A percentile compares a stretch with the other conserved stretches of the same genome.
Conservation (phyloP, 2,113 vertebrate genomes). For the Stigmatopora argus region DNA sequence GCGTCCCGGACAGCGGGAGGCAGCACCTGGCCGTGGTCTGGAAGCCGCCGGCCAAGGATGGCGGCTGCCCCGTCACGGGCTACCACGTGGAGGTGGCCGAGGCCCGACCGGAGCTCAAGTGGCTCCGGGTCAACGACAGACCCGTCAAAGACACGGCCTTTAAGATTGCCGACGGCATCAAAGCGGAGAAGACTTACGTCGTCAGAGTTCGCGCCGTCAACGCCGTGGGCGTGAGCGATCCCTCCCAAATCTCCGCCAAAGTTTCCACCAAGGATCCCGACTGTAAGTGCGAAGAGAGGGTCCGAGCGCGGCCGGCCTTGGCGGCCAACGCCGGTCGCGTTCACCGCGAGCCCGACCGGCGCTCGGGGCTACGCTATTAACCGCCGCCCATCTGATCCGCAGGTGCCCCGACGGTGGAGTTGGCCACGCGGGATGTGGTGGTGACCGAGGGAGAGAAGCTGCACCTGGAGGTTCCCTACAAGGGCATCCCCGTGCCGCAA, state of each 20-base stretch:
- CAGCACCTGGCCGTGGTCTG: slow-evolving; percentile 89
- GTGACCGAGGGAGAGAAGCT: slow-evolving; percentile 92
- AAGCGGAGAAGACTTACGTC: slow-evolving; percentile 93
- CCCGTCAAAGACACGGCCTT: slow-evolving; percentile 90
- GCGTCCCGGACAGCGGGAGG: slow-evolving; percentile 84
- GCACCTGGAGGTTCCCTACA: slow-evolving; percentile 83
- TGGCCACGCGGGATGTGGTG: slow-evolving; percentile 82
- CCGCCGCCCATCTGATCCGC: background rate
- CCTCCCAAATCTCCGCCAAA: slow-evolving; percentile 90
- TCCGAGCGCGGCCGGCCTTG: background rate
- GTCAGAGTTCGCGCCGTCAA: slow-evolving; percentile 93
- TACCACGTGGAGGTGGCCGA: slow-evolving; percentile 95
- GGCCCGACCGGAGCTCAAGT: slow-evolving; percentile 89
- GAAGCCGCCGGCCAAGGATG: slow-evolving; percentile 90
- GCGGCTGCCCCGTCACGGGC: slow-evolving; percentile 87
- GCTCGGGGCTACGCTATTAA: background rate
- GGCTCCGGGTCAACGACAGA: slow-evolving; percentile 90
- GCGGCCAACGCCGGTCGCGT: too few species aligned
- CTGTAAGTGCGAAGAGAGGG: slow-evolving; percentile 73
- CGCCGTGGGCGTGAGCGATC: slow-evolving; percentile 86
- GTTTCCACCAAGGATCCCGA: slow-evolving; percentile 93
- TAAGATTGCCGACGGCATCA: slow-evolving; percentile 87
- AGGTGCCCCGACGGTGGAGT: slow-evolving; percentile 86
- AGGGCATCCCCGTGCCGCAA: slow-evolving; percentile 85
- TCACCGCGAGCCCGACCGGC: background rate